phyloP scores from a whole-genome alignment of 2,113 vertebrate genomes.

The Enhydra lutris region DNA sequence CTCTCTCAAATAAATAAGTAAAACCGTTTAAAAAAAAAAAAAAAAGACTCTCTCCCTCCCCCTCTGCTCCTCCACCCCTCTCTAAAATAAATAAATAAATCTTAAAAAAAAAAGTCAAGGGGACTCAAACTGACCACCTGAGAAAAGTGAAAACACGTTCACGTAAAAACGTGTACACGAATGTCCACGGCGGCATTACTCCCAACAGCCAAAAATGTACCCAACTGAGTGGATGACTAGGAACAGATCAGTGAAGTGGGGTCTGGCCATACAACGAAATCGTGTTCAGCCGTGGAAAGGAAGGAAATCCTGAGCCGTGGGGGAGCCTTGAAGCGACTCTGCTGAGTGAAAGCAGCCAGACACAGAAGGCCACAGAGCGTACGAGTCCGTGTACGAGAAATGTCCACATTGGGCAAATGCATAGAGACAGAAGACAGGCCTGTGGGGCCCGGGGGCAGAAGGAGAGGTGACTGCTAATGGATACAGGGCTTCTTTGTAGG shows the following conservation, averaged over 20 bases:
- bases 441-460: not conserved
- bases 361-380: not conserved
- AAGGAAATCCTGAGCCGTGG: accelerated
- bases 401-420: too few species aligned
- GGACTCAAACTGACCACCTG: not conserved
- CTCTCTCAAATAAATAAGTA: too few species aligned
- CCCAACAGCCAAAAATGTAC: not conserved
- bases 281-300: not conserved
- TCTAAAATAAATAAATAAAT: not conserved
- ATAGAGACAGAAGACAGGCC: not conserved
- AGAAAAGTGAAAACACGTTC: not conserved
- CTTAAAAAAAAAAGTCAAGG: not conserved
- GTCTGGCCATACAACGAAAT: accelerated
- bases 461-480: not conserved
- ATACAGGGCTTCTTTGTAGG: not conserved
- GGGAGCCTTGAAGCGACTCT: accelerated
- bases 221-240: not conserved
- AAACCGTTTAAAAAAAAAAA: too few species aligned
- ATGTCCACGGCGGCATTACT: accelerated
- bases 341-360: not conserved
- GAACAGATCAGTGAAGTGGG: accelerated
- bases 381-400: not conserved
- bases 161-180: accelerated
- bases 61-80: not conserved
- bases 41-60: not conserved